Base-by-base conservation (phyloP, 2,888 invertebrate genomes). In the Oscheius sp. region DNA sequence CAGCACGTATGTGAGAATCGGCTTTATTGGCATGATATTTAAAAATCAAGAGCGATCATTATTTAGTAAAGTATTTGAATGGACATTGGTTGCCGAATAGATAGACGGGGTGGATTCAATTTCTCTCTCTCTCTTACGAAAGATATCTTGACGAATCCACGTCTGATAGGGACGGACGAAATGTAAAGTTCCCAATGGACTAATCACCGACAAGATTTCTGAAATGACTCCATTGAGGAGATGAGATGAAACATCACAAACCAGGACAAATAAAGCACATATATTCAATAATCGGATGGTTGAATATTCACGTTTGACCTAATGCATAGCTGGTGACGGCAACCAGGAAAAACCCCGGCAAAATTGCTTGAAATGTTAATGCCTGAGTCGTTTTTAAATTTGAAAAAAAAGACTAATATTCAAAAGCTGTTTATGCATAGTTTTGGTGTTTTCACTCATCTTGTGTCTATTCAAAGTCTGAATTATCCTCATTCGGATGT, bases 221-320 rank as follows among this genome's bases (percentile, higher is more conserved):
- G 12, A 61, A 61, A 20, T 20, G 6, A 2, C 23, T n/a, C 5
- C 6, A 2, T 31, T 55, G 1, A 12, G 31, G 31, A 25, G 15
- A 33, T 27, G 3, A 17, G 20, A n/a, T n/a, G 39, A 25, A 29
- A 29, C 27, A 34, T 10, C 5, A n/a, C 29, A 12, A n/a, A 72
- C 65, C 64, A n/a, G 45, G 17, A 39, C 27, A 25, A 12, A 72
- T 63, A 33, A 71, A 75, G 17, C 72, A 72, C 34, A 61, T 65
- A 23, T 72, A 71, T 42, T 75, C 75, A 3, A 75, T 57, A 25
- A 67, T 48, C 1, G 75, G 75, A 64, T 71, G 70, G 48, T 75
- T 72, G 65, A 66, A 71, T 25, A 75, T 71, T 33, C 67, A 69
- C 20, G 70, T 65, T 42, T 75, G 75, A 10, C 75, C 75, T 10